A percentile compares a stretch with the other conserved stretches of the same genome.
Evolutionary conservation across 1,140 invertebrate genomes (phyloP).

Genomic region (Anthonomus grandis): DNA sequence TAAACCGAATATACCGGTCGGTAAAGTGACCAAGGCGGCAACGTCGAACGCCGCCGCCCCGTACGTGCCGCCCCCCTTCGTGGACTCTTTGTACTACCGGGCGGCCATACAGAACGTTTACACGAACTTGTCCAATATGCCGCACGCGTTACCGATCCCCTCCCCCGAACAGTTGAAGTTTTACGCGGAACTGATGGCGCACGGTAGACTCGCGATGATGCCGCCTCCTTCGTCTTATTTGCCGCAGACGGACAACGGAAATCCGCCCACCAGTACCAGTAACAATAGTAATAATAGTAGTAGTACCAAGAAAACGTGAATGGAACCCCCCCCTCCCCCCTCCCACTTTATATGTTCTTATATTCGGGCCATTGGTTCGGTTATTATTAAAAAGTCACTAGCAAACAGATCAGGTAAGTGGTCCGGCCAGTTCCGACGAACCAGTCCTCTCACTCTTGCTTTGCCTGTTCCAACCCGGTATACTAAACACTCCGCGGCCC

Average conservation of each 20-base stretch:
- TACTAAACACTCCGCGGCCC: too few species aligned
- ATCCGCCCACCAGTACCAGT: slow-evolving; percentile 19
- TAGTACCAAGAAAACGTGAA: slow-evolving; percentile 29
- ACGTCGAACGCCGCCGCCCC: slow-evolving; percentile 23
- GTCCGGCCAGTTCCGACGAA: too few species aligned
- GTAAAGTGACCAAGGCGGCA: slow-evolving; percentile 1
- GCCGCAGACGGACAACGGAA: slow-evolving; percentile 32
- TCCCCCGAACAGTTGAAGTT: slow-evolving; percentile 48
- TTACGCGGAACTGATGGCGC: slow-evolving; percentile 49
- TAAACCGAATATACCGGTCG: neutral
- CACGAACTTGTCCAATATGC: slow-evolving; percentile 19
- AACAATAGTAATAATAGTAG: slow-evolving; percentile 23
- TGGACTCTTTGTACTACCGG: slow-evolving; percentile 48
- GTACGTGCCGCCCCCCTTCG: slow-evolving; percentile 36
- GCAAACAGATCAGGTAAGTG: too few species aligned
- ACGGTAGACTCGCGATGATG: slow-evolving; percentile 30
- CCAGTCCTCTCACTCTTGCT: too few species aligned
- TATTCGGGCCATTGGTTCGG: too few species aligned
- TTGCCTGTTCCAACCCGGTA: too few species aligned
- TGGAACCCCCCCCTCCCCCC: too few species aligned
- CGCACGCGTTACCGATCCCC: slow-evolving; percentile 34
- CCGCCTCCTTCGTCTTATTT: slow-evolving; percentile 30
- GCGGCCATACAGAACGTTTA: slow-evolving; percentile 39
- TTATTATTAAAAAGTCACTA: too few species aligned
- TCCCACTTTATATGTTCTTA: too few species aligned